Base-by-base conservation (phyloP, 1,140 invertebrate species). In the Aradophagus sp. region DNA sequence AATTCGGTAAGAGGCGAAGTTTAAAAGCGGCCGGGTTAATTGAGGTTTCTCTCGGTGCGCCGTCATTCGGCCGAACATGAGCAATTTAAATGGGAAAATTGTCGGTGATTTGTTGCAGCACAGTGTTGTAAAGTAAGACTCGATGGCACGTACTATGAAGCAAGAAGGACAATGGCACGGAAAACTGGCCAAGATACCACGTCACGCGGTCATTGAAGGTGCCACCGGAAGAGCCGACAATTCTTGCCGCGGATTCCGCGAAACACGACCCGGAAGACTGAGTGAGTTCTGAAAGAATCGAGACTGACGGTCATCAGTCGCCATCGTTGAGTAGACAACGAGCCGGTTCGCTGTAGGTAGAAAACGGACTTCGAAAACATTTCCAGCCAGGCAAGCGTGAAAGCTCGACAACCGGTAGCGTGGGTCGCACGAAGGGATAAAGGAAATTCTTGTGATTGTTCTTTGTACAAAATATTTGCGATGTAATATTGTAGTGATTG, bases 401-500 rank as follows among this genome's bases (percentile, higher is more conserved):
- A 58, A 58, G 59, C 55, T 52, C 59, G 70, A 66, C 45, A 47
- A 69, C 65, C 55, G 76, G 65, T 56, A 74, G 73, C 65, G 73
- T 63, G 72, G 75, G 59, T 61, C 68, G 75, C 67, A 45, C 48
- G 52, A 52, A 45, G 31, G 45, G 29, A 62, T 48, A 42, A 69
- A 73, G 81, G 78, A 84, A 82, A 81, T 86, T 86, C 82, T 81
- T 86, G 84, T 86, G 84, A 86, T 86, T 85, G 83, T 85, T 86
- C 83, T 85, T 83, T 85, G 84, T 85, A 86, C 83, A 86, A 86
- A 77, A 84, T 85, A 84, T 84, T n/a, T 79, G 83, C 79, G 82
- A 80, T 86, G 84, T 86, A 86, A 84, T 83, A 84, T 86, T 85
- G 83, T 86, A 86, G 84, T 84, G 83, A 85, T 84, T 83, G 80